Evolutionary conservation across 2,797 vertebrate species (phyloP), one percentile per base, ranked within the genome.

Genomic region (Parauchenoglanis ngamensis): DNA sequence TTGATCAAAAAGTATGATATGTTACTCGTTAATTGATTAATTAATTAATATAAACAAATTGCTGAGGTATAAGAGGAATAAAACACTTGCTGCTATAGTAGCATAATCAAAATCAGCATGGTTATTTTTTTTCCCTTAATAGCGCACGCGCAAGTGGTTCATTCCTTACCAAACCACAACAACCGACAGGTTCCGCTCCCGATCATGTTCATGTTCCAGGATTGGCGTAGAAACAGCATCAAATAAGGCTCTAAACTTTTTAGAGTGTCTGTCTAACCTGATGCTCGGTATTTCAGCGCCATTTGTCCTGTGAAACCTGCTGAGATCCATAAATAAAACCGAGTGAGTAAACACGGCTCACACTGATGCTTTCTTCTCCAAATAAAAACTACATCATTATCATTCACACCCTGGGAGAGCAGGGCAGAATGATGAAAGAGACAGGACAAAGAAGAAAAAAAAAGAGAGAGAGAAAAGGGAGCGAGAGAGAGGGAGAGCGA

Each of bases 301-400:
- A 3, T 54, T 40, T 54, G 56, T 76, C 68, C 44, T 8, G 44
- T 44, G 57, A 87, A 67, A 54, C 59, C 59, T 83, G 31, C 49
- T 83, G 68, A 73, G 81, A 68, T 49, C 49, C 70, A 57, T 59
- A 86, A 86, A 86, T 86, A 80, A 52, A 81, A 61, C 23, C n/a
- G 28, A 46, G 31, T 7, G 65, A 84, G 67, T 65, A 75, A 83
- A 89, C 78, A 85, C 40, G 13, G 46, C 54, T 77, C 46, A 91
- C 82, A 68, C 68, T 72, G 75, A 49, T 77, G 54, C 65, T 91
- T 85, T 91, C 92, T 87, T 92, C 89, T 84, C 86, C 90, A 90
- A 91, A 89, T 79, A 77, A 70, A 86, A 82, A 86, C 85, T 87
- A 85, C 90, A 91, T 93, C 89, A 93, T 93, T 94, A 93, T 84